These are phyloP conservation scores for Piaya cayana DNA, from an alignment of 2,113 vertebrate genomes.

Conservation along the genomic window DNA sequence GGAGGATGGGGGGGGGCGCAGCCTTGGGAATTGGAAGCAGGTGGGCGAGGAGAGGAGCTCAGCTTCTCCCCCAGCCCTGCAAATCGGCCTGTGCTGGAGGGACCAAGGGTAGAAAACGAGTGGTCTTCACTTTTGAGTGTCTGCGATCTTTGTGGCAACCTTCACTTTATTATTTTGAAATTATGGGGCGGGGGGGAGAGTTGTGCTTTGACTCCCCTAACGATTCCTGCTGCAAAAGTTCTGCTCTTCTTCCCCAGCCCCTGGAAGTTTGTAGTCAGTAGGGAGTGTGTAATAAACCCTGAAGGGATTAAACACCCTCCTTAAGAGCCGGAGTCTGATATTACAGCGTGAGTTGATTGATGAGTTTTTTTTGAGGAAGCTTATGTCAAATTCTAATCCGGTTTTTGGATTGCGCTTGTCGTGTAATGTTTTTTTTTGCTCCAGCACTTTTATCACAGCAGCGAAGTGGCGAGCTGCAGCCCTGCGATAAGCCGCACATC, in stretches of 20 bases:
- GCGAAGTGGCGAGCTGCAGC: conserved; percentile 91
- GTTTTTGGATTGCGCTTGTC: conserved; percentile 90
- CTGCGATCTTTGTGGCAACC: background rate
- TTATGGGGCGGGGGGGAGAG: background rate
- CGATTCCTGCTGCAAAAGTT: conserved; percentile 51
- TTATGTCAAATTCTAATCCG: conserved; percentile 95
- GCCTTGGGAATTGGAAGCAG: background rate
- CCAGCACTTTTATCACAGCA: conserved; percentile 90
- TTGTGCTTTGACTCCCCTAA: background rate
- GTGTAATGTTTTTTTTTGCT: conserved; percentile 91
- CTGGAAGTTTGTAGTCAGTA: conserved; percentile 54
- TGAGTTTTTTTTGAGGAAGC: conserved; percentile 94
- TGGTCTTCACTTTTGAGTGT: rapidly evolving
- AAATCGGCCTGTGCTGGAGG: rapidly evolving
- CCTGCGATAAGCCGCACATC: conserved; percentile 89
- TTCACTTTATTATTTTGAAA: background rate
- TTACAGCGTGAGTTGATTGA: conserved; percentile 90
- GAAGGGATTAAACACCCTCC: conserved; percentile 86
- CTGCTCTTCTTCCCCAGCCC: background rate
- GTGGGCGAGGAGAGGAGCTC: background rate
- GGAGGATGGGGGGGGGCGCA: background rate
- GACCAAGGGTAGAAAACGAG: background rate
- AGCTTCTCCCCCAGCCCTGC: background rate
- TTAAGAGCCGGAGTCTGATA: conserved; percentile 88
- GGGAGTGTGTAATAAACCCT: conserved; percentile 84